phyloP scores from a whole-genome alignment of 2,797 vertebrate genomes.

The Squalus acanthias region DNA sequence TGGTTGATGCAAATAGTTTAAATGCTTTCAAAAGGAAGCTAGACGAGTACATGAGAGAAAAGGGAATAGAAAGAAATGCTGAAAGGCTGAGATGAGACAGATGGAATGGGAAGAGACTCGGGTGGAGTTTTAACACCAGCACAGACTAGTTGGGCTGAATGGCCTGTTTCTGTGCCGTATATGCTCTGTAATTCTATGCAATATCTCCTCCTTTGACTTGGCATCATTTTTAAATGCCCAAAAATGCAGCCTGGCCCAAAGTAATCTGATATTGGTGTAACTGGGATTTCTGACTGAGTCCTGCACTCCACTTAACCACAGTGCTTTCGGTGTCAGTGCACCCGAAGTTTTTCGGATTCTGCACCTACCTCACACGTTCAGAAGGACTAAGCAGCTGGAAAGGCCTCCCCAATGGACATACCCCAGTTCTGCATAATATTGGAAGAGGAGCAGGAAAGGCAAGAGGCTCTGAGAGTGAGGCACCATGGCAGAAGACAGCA shows the following conservation, averaged over 20 bases:
- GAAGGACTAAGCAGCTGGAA: background rate
- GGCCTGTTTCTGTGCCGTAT: too few relatives aligned
- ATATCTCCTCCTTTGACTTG: too few relatives aligned
- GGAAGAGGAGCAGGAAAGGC: background rate
- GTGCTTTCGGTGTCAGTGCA: background rate
- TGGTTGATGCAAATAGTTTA: too few relatives aligned
- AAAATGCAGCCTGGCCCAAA: background rate
- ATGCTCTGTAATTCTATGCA: too few relatives aligned
- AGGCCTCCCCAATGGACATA: background rate
- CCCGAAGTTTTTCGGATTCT: background rate
- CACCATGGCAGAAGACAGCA: background rate
- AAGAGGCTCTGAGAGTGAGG: background rate
- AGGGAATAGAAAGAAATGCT: too few relatives aligned
- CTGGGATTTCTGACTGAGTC: background rate
- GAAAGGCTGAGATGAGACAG: too few relatives aligned
- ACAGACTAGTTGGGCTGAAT: too few relatives aligned
- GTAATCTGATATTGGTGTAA: background rate
- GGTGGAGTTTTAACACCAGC: too few relatives aligned
- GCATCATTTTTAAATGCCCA: background rate
- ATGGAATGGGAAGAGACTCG: too few relatives aligned
- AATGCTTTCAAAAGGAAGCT: too few relatives aligned
- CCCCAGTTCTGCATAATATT: background rate
- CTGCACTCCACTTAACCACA: background rate
- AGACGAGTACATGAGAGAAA: too few relatives aligned
- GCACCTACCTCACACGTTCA: background rate